Evolutionary conservation across 1,140 invertebrate species (phyloP).

Genomic region (Euwallacea similis): DNA sequence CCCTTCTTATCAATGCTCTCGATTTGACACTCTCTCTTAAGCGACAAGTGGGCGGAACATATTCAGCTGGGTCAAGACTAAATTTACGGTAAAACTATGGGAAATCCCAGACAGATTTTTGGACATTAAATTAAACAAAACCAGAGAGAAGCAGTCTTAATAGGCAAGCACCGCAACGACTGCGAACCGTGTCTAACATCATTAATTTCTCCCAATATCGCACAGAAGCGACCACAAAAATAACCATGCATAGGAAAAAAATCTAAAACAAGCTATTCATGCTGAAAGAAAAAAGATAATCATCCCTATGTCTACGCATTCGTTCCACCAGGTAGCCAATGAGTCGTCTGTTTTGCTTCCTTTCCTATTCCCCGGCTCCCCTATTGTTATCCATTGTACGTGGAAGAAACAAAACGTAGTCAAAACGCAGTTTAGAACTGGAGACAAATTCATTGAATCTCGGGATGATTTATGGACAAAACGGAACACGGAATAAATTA

Average conservation of each 20-base stretch:
- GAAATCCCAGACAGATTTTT: too few relatives aligned
- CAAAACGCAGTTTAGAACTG: slow-evolving; percentile 37
- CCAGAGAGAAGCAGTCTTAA: not conserved
- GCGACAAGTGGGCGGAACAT: too few relatives aligned
- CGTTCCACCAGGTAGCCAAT: slow-evolving; percentile 34
- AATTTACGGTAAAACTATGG: too few relatives aligned
- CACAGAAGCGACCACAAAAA: slow-evolving; percentile 24
- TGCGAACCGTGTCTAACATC: slow-evolving; percentile 3
- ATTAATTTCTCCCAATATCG: slow-evolving; percentile 22
- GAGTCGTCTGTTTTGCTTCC: slow-evolving; percentile 26
- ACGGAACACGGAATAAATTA: slow-evolving; percentile 32
- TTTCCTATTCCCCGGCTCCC: slow-evolving; percentile 8
- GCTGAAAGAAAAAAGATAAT: slow-evolving; percentile 12
- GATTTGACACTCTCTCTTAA: too few relatives aligned
- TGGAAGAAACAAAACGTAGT: slow-evolving; percentile 33
- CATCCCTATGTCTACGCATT: slow-evolving; percentile 27
- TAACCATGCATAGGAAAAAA: slow-evolving; percentile 18
- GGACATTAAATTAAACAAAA: not conserved
- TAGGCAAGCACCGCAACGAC: slow-evolving; percentile 1
- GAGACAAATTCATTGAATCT: slow-evolving; percentile 38
- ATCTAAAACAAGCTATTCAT: slow-evolving; percentile 12
- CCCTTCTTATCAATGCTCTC: too few relatives aligned
- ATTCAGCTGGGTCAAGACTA: too few relatives aligned
- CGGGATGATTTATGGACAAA: slow-evolving; percentile 32
- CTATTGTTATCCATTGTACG: slow-evolving; percentile 9